phyloP scores from a whole-genome alignment of 2,113 vertebrate genomes.

The Alouatta palliata region DNA sequence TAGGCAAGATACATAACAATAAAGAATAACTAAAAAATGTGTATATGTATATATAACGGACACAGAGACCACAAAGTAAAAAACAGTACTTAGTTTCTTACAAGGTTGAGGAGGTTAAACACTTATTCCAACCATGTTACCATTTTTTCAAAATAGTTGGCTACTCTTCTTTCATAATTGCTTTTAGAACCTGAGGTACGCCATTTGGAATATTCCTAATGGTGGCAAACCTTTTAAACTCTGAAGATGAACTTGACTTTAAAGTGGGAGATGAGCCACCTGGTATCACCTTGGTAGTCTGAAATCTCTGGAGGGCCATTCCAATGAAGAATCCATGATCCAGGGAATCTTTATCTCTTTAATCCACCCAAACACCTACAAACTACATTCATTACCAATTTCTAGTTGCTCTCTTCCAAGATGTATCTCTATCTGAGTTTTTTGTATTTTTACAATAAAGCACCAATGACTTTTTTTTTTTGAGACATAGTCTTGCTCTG shows the following conservation, averaged over 20 bases:
- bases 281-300: neutral
- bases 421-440: neutral
- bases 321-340: neutral
- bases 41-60: neutral
- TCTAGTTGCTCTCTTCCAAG: neutral
- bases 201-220: neutral
- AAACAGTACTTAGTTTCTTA: neutral
- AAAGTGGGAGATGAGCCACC: neutral
- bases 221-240: neutral
- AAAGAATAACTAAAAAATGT: neutral
- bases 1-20: neutral
- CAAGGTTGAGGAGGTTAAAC: neutral
- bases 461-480: too few species aligned
- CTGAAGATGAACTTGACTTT: slow-evolving; percentile 39
- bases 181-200: neutral
- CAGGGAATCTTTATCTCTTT: neutral
- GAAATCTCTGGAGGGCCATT: neutral
- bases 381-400: neutral
- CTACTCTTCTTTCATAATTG: neutral
- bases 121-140: neutral
- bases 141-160: slow-evolving; percentile 4
- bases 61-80: neutral
- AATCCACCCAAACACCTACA: neutral
- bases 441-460: neutral
- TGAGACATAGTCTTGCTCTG: too few species aligned